Base-by-base conservation (phyloP, 1,140 invertebrate genomes). In the Tigriopus japonicus region DNA sequence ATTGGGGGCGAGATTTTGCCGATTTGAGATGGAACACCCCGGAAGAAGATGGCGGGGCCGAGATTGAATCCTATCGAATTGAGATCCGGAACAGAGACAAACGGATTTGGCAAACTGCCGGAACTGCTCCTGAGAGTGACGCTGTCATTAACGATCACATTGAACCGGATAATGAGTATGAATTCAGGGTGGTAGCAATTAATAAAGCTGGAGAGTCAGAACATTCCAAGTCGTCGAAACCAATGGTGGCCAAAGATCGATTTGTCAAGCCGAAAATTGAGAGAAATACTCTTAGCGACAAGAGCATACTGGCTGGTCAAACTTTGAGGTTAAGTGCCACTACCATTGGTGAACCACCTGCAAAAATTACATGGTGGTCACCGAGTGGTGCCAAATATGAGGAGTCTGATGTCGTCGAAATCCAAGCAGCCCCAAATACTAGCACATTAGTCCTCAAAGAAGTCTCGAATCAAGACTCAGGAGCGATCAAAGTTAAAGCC, bases 181-280 rank as follows among this genome's bases (percentile, higher is more conserved):
- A 94, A 71, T 96, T 97, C 77, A 76, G 92, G 45, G 86, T 95
- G 0, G 75, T 81, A 15, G 92, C 92, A 35, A 81, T 95, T 1
- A 96, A 96, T 72, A 94, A 94, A 71, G 91, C 90, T 52, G 92
- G 94, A 14, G 82, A 84, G 13, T 86, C 89, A 49, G 87, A 91
- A 66, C 83, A 88, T 0, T 86, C 87, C 53, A 87, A 93, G 63
- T 74, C 86, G 0, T 91, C 87, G 0, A 84, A 88, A 64, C 85
- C 85, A 45, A 87, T 93, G 67, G 73, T 86, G 49, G 85, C 87
- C 42, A 94, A 94, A 72, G 84, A 87, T n/a, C 77, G 86, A 73
- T 85, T 84, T 77, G 72, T 86, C 88, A 76, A 86, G 84, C 76
- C 63, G 51, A 92, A 88, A 74, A 98, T 98, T 73, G 91, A 96